Evolutionary conservation across 2,113 vertebrate species (phyloP), one percentile per base, ranked within the genome.

Genomic region (Pseudonaja textilis): DNA sequence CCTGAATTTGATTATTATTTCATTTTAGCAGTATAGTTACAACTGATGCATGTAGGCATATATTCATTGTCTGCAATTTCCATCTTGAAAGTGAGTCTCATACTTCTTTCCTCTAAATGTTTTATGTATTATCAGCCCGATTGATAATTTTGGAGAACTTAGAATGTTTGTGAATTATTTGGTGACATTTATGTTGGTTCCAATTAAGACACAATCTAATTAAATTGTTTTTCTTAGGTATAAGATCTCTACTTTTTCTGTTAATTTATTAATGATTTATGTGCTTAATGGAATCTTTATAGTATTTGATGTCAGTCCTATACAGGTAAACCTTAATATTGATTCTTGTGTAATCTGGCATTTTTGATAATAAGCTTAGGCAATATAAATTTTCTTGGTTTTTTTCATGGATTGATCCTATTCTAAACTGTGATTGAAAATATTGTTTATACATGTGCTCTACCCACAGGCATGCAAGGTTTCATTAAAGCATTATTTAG

Each of bases 401-500:
- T 25, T 61, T 61, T 16, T 23, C 4, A n/a, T 52, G 8, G 14
- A 86, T 61, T 86, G 55, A 89, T 45, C 2, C 52, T 86, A 54
- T 86, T 93, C 55, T 90, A 47, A 59, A 34, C 45, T 64, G 34
- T n/a, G 18, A 59, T 47, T 88, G 12, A 88, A 57, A 88, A 57
- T 90, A 11, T 52, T 89, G 18, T 59, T 20, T 92, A 0, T 85
- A 34, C 26, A 25, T 42, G 39, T 52, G 54, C 9, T 18, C 59
- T 12, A 23, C 16, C 29, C 3, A 14, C 74, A 86, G 16, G 4
- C 52, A 64, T 52, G 50, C 39, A 52, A 90, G 25, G 2, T 23
- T 89, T 89, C 23, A 39, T 59, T n/a, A 89, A 85, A 89, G 12
- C 69, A 50, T 52, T 85, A 89, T 92, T 57, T 93, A 95, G 93